Conservation (phyloP, 2,888 invertebrate genomes). For the Proisotoma minuta region DNA sequence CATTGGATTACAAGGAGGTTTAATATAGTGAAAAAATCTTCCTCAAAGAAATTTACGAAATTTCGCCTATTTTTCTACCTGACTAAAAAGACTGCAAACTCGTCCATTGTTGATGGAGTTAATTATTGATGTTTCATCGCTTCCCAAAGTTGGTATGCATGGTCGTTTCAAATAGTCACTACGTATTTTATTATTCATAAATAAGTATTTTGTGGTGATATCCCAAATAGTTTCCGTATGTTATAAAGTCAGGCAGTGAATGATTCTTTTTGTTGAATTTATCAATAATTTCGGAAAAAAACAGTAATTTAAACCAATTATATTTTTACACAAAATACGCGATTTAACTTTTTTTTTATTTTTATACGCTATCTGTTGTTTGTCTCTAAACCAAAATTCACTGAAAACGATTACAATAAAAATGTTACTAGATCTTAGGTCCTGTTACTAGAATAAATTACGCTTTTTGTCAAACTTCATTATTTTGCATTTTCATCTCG, state of each 20-base stretch:
- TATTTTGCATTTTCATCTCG: too few species aligned
- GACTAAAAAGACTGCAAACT: background rate
- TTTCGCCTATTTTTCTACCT: background rate
- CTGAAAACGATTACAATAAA: conserved; percentile 2
- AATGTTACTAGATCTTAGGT: background rate
- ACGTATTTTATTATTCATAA: conserved; percentile 6
- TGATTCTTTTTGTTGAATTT: background rate
- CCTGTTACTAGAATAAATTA: background rate
- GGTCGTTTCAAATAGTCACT: conserved; percentile 11
- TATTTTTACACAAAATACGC: conserved; percentile 15
- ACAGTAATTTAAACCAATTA: conserved; percentile 8
- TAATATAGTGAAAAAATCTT: too few species aligned
- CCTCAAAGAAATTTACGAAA: too few species aligned
- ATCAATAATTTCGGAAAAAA: conserved; percentile 5
- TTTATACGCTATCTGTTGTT: conserved; percentile 10
- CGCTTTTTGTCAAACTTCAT: too few species aligned
- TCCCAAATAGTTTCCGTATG: background rate
- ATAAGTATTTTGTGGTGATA: background rate
- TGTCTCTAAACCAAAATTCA: too few species aligned
- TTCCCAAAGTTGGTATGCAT: background rate
- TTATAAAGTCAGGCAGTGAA: background rate
- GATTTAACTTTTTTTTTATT: conserved; percentile 8
- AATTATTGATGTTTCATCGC: background rate
- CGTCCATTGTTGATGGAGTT: background rate
- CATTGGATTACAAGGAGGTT: too few species aligned